Conservation (phyloP, 2,888 invertebrate species). For the Diogma glabrata region DNA sequence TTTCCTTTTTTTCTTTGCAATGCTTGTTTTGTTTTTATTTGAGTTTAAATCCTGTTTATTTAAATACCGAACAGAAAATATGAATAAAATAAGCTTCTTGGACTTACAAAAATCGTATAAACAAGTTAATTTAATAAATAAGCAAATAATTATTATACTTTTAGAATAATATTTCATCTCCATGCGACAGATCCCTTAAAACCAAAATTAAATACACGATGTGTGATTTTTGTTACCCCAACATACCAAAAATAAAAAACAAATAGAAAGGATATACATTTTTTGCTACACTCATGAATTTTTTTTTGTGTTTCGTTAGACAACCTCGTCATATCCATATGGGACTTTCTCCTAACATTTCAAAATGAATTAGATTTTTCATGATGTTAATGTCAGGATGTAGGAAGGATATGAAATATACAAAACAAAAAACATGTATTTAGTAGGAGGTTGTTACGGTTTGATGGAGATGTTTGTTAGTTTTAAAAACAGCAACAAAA, state of each 20-base stretch:
- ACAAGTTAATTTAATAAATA: no score
- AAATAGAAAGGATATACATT: slow-evolving; percentile 2
- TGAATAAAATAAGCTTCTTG: no score
- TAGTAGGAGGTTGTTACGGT: slow-evolving; percentile 8
- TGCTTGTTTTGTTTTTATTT: slow-evolving; percentile 3
- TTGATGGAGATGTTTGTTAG: slow-evolving; percentile 8
- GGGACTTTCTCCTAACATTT: not conserved
- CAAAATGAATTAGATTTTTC: slow-evolving; percentile 1
- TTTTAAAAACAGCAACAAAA: slow-evolving; percentile 1
- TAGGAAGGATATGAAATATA: not conserved
- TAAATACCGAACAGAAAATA: no score
- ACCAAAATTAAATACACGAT: slow-evolving; percentile 6
- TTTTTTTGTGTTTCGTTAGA: no score
- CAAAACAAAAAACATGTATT: not conserved
- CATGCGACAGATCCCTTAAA: no score
- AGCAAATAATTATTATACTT: no score
- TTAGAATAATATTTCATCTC: no score
- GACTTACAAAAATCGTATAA: no score
- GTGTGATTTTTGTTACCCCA: slow-evolving; percentile 3
- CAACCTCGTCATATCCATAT: slow-evolving; percentile 9
- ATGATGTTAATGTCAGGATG: slow-evolving; percentile 7
- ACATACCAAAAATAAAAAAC: no score
- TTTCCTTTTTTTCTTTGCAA: slow-evolving; percentile 2
- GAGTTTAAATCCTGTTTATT: slow-evolving; percentile 4
- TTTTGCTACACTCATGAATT: no score